Base-by-base conservation (phyloP, 2,888 invertebrate genomes). In the Ischnus inquisitorius region DNA sequence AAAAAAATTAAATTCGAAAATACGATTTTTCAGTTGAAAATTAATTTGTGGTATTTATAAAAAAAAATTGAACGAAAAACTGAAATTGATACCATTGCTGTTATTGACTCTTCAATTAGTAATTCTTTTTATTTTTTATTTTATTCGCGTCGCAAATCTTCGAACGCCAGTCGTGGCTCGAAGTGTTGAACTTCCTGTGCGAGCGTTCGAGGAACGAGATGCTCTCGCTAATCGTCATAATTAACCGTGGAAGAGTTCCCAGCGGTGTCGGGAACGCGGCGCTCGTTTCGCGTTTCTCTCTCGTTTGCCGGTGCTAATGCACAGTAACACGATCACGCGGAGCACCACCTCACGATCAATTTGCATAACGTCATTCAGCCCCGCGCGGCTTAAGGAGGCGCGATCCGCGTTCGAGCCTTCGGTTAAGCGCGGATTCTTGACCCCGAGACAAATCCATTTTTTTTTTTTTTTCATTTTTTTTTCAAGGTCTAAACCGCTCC, bases 171-270 rank as follows among this genome's bases (percentile, higher is more conserved):
- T 43, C 57, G 28, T 25, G 19, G 76, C 43, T 22, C 28, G 60
- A 39, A 39, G n/a, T 51, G 71, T 41, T 22, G 51, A 65, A 48
- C 76, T 39, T 65, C 76, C 76, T 81, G 81, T 77, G 72, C 28
- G 60, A 60, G 28, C 60, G 16, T 46, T 46, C 8, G 67, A 41
- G 64, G 75, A 62, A 51, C 77, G 64, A 67, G 79, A 78, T 78
- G 68, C 81, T 84, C 80, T 82, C 69, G 86, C 85, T 87, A 88
- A 88, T 90, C 88, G 88, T 86, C 83, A 86, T 88, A 88, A 90
- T 90, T 88, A 87, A 85, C 85, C 74, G 79, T 85, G 87, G 85
- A 79, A 80, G 84, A 85, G 77, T 85, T 88, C 85, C 80, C 85
- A 87, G 82, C 60, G 28, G 28, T 25, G 60, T 60, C 60, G 28